Conservation (phyloP, 2,888 invertebrate genomes). For the Lasioglossum oenotherae region DNA sequence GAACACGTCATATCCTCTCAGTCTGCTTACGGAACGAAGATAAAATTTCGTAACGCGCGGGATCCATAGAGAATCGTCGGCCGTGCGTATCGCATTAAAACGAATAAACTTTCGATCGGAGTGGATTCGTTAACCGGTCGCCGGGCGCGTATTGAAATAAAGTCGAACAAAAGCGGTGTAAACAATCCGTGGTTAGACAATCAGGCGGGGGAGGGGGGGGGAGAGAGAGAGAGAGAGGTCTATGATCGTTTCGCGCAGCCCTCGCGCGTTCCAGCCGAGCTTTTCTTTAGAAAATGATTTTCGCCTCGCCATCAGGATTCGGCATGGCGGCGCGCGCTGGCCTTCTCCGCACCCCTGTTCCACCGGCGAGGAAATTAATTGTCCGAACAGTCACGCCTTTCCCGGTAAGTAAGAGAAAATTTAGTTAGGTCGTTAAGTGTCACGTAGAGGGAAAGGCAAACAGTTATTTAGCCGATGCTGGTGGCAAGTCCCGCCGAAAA, state of each 20-base stretch:
- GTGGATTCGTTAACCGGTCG: not conserved
- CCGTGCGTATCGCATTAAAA: not conserved
- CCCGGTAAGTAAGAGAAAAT: slow-evolving; percentile 53
- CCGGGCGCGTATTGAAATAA: not conserved
- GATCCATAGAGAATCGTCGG: not conserved
- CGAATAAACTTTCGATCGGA: slow-evolving; percentile 7
- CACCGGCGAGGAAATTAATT: slow-evolving; percentile 42
- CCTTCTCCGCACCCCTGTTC: not conserved
- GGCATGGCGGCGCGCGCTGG: not conserved
- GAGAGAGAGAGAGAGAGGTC: no score
- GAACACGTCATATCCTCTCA: not conserved
- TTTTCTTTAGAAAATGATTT: slow-evolving; percentile 18
- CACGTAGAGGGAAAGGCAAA: slow-evolving; percentile 59
- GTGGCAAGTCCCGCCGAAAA: slow-evolving; percentile 62
- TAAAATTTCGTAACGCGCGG: slow-evolving; percentile 4
- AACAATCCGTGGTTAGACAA: not conserved
- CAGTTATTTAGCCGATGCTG: slow-evolving; percentile 67
- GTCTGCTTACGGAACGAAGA: not conserved
- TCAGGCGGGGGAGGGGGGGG: not conserved
- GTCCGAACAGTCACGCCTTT: slow-evolving; percentile 39
- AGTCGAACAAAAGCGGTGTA: slow-evolving; percentile 5
- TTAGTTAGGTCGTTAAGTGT: slow-evolving; percentile 62
- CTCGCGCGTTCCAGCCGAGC: not conserved
- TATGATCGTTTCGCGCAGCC: not conserved
- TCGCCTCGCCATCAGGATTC: not conserved